Conservation (phyloP, 2,797 vertebrate species). For the Botia almorhae region DNA sequence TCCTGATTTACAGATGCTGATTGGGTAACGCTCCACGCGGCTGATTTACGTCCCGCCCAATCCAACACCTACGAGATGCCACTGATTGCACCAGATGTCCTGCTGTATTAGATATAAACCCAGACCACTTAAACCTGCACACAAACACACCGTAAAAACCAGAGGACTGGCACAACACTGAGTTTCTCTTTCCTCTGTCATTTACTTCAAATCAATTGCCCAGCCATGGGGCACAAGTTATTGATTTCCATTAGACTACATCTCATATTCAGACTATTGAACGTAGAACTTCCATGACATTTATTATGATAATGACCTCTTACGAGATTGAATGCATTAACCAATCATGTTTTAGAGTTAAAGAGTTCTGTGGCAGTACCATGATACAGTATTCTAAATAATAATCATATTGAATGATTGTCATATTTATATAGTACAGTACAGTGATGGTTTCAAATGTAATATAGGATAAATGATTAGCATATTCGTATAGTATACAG, state of each 20-base stretch:
- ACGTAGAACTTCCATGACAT: background rate
- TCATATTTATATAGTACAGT: too few species aligned
- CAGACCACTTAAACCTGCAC: conserved; percentile 25
- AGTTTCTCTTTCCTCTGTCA: conserved; percentile 11
- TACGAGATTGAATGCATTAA: background rate
- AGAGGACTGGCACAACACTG: background rate
- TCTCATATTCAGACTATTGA: background rate
- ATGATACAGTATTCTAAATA: too few species aligned
- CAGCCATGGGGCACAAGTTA: conserved; percentile 19
- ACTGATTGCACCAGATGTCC: conserved; percentile 47
- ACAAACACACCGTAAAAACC: background rate
- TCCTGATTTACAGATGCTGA: conserved; percentile 54
- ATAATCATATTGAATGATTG: too few species aligned
- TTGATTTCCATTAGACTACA: conserved; percentile 41
- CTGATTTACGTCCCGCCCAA: conserved; percentile 37
- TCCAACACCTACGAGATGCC: conserved; percentile 26
- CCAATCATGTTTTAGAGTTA: background rate
- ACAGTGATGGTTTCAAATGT: too few species aligned
- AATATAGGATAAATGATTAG: background rate
- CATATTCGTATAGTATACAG: too few species aligned
- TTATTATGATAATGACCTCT: conserved; percentile 34
- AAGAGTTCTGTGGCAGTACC: too few species aligned
- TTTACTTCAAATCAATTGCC: conserved; percentile 34
- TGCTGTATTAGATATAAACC: conserved; percentile 48
- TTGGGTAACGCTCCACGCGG: conserved; percentile 52